These are phyloP conservation scores for Sebastes taczanowskii DNA, from an alignment of 2,797 vertebrate genomes.

Conservation along the genomic window DNA sequence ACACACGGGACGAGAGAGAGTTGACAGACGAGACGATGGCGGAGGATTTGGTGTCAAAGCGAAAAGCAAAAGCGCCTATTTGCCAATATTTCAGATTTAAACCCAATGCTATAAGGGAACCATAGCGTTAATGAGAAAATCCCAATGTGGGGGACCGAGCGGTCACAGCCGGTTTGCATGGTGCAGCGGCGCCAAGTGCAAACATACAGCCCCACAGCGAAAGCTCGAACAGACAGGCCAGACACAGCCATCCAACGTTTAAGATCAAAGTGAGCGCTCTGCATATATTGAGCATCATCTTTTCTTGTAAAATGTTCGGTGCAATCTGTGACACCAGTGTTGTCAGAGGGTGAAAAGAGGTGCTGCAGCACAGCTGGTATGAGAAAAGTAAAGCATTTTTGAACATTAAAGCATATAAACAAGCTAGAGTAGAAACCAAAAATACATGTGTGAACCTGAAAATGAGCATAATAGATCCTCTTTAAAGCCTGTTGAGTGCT, in stretches of 20 bases:
- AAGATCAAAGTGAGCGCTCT: background rate
- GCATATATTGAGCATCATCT: background rate
- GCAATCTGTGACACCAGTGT: background rate
- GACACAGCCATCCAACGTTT: background rate
- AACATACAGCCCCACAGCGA: no score
- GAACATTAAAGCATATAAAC: background rate
- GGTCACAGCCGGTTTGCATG: background rate
- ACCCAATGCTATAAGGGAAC: no score
- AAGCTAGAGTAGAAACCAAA: background rate
- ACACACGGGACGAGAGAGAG: no score
- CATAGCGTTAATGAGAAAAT: no score
- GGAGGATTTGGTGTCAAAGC: no score
- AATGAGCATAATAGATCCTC: rapidly evolving
- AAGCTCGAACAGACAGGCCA: background rate
- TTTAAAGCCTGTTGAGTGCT: background rate
- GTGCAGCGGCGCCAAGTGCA: background rate
- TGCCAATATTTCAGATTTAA: no score
- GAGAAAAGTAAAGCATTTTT: background rate
- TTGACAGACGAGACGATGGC: no score
- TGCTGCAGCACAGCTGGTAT: background rate
- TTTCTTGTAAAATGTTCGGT: background rate
- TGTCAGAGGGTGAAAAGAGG: background rate
- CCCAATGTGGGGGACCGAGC: background rate
- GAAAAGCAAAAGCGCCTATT: no score
- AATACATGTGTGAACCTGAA: background rate